These are phyloP conservation scores for Setophaga kirtlandii DNA, from an alignment of 2,113 vertebrate species.

Conservation along the genomic window DNA sequence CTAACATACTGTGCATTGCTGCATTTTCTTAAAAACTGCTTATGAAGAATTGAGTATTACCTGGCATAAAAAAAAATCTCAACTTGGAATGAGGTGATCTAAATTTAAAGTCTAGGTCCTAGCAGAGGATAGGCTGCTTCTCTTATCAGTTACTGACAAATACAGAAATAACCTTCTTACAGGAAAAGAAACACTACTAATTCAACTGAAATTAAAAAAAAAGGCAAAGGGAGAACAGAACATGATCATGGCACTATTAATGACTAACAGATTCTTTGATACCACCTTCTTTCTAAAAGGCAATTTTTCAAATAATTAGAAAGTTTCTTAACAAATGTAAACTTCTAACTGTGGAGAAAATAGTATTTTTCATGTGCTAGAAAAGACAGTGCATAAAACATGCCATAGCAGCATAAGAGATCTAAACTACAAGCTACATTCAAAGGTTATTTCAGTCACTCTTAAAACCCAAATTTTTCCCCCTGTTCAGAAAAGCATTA, in stretches of 20 bases:
- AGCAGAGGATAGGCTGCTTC: constrained; percentile 9
- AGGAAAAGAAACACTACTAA: constrained; percentile 4
- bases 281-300: background rate
- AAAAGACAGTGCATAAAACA: constrained; percentile 42
- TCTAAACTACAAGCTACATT: background rate
- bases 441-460: background rate
- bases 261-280: background rate
- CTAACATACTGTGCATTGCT: background rate
- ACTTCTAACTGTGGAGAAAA: background rate
- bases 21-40: background rate
- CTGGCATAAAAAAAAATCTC: background rate
- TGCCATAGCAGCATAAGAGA: constrained; percentile 25
- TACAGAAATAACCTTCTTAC: background rate
- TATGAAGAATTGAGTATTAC: background rate
- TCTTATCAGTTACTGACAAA: background rate
- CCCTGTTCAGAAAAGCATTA: background rate
- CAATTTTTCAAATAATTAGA: background rate
- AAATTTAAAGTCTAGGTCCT: background rate
- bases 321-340: background rate
- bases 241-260: background rate
- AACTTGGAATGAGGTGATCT: background rate
- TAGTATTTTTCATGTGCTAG: background rate
- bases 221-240: accelerated
- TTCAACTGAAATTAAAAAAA: background rate
- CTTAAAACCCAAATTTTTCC: background rate